phyloP scores from a whole-genome alignment of 2,113 vertebrate genomes.

The Puntigrus tetrazona region DNA sequence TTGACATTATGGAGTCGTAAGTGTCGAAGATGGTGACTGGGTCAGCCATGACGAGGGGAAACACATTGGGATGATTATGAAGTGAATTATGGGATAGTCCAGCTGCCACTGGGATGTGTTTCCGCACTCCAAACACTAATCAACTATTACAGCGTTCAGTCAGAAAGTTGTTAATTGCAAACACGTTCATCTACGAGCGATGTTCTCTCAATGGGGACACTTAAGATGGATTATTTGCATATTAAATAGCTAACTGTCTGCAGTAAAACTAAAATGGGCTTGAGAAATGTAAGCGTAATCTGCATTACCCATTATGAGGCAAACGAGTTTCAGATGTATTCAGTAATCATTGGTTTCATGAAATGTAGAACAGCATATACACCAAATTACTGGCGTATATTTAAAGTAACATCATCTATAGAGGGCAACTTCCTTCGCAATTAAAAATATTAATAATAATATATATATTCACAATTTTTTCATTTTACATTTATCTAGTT shows the following conservation, averaged over 20 bases:
- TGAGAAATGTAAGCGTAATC: slow-evolving; percentile 11
- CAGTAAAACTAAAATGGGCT: slow-evolving; percentile 1
- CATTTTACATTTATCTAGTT: background rate
- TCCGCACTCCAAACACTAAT: slow-evolving; percentile 34
- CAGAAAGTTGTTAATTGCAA: slow-evolving; percentile 27
- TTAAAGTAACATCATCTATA: background rate
- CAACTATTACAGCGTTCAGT: slow-evolving; percentile 22
- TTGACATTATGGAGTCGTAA: slow-evolving; percentile 18
- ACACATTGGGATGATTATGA: slow-evolving; percentile 27
- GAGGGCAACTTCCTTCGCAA: background rate
- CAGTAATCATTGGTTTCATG: background rate
- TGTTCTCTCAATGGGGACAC: slow-evolving; percentile 28
- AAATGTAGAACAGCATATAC: background rate
- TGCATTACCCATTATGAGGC: background rate
- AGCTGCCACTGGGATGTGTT: slow-evolving; percentile 24
- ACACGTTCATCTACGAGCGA: slow-evolving; percentile 1
- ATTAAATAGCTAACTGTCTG: slow-evolving; percentile 8
- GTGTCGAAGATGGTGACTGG: background rate
- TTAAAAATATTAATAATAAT: background rate
- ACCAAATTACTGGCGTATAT: background rate
- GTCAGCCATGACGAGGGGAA: background rate
- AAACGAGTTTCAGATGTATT: background rate
- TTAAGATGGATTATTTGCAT: slow-evolving; percentile 25
- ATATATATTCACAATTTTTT: too few relatives aligned
- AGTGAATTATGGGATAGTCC: slow-evolving; percentile 14